Conservation (phyloP, 2,797 vertebrate genomes). For the Smutsia temminckii region DNA sequence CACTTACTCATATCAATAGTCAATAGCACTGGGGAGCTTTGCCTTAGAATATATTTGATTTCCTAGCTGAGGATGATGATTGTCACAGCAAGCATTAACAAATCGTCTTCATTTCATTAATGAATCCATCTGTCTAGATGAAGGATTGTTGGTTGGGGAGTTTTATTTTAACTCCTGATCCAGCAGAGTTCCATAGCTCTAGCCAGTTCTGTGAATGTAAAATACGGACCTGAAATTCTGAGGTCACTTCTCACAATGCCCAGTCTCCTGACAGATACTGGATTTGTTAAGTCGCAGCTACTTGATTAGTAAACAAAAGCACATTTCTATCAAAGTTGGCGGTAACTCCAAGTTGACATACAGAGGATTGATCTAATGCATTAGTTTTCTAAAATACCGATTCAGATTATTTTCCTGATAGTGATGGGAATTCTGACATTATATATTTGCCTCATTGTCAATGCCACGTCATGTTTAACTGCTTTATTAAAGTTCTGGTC, state of each 20-base stretch:
- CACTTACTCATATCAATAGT: background rate
- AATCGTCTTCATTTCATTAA: background rate
- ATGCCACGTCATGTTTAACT: background rate
- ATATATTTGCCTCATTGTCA: background rate
- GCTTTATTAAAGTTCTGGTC: background rate
- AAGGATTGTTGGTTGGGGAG: background rate
- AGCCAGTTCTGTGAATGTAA: background rate
- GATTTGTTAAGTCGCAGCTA: slow-evolving; percentile 10
- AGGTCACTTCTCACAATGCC: background rate
- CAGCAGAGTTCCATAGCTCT: background rate
- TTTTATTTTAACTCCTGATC: slow-evolving; percentile 62
- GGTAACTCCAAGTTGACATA: background rate
- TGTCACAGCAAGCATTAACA: background rate
- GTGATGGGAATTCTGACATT: background rate
- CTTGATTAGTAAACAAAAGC: slow-evolving; percentile 21
- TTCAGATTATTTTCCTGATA: background rate
- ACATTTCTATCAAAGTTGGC: background rate
- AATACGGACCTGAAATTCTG: background rate
- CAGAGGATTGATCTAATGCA: background rate
- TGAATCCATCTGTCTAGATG: background rate
- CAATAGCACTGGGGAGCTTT: background rate
- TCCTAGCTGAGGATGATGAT: background rate
- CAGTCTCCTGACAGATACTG: background rate
- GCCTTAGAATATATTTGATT: background rate
- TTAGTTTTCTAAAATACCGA: background rate